Base-by-base conservation (phyloP, 2,113 vertebrate genomes). In the Cynopterus brachyotis region DNA sequence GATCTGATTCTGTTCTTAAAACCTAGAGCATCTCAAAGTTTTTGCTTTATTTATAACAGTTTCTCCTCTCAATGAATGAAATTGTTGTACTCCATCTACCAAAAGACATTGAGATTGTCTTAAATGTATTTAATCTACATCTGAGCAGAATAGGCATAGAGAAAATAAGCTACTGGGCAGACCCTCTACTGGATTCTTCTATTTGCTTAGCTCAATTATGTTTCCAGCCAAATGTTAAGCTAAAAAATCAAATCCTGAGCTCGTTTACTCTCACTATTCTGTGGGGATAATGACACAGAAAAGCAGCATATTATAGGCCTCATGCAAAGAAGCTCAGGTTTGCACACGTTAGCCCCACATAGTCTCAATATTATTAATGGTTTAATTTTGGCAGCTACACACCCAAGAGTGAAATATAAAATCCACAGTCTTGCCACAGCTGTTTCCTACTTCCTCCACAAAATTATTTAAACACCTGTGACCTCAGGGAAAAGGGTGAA, bases 381-480 rank as follows among this genome's bases (percentile, higher is more conserved):
- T 83, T 94, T 76, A 47, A 57, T 26, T 81, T 76, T 85, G 92
- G 87, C 94, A 92, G 53, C 47, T 66, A 28, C 26, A 59, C 30
- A 90, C 53, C 60, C 32, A 87, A 69, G 32, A 93, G 20, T 37
- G 79, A 91, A 55, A 57, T 55, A 72, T 60, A 92, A 76, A 85
- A 92, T 32, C 64, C 5, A 8, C 28, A 5, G 1, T 85, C 86
- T 93, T 40, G 45, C 32, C 42, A 16, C 66, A 88, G 80, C 88
- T 95, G 70, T 94, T 95, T 97, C 84, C 95, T 94, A 35, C 94
- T 79, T 96, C 47, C 89, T 92, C 82, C 76, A 72, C 59, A 57
- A 75, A 95, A 42, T 73, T 70, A 90, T 67, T 94, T 96, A 72
- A 81, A 85, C 47, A 84, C 66, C 35, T 47, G 45, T 82, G 70